phyloP scores from a whole-genome alignment of 2,113 vertebrate species.

The Xiphorhynchus elegans region DNA sequence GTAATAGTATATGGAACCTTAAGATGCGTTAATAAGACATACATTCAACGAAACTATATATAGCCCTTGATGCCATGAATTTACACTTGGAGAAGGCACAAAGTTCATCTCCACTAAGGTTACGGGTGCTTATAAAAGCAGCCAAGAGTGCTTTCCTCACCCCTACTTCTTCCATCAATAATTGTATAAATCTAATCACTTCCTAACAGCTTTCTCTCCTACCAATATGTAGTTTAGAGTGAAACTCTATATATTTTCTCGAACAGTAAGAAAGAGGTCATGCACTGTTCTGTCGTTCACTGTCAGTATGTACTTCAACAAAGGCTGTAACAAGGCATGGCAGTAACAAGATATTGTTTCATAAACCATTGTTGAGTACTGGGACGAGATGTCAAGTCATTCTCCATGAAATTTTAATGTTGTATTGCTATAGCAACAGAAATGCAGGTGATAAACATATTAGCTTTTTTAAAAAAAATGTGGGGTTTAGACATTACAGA shows the following conservation, averaged over 20 bases:
- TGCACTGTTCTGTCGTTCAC: rapidly evolving
- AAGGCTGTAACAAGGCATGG: background rate
- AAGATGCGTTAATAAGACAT: background rate
- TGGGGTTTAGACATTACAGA: background rate
- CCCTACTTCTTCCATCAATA: background rate
- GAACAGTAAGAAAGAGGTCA: background rate
- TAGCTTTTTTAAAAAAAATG: background rate
- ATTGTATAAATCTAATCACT: background rate
- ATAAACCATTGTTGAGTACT: background rate
- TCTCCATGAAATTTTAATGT: slow-evolving; percentile 29
- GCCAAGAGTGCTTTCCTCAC: background rate
- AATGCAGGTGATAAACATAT: background rate
- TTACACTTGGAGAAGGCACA: background rate
- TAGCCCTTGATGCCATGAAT: background rate
- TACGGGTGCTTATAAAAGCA: background rate
- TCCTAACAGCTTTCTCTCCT: background rate
- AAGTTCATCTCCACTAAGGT: background rate
- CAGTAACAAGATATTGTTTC: background rate
- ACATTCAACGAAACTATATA: background rate
- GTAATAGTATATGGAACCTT: background rate
- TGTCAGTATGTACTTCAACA: background rate
- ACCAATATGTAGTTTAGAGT: background rate
- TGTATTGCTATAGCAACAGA: background rate
- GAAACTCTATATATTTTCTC: background rate
- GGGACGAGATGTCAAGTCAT: background rate